Evolutionary conservation across 2,113 vertebrate species (phyloP).

Genomic region (Edolisoma coerulescens): DNA sequence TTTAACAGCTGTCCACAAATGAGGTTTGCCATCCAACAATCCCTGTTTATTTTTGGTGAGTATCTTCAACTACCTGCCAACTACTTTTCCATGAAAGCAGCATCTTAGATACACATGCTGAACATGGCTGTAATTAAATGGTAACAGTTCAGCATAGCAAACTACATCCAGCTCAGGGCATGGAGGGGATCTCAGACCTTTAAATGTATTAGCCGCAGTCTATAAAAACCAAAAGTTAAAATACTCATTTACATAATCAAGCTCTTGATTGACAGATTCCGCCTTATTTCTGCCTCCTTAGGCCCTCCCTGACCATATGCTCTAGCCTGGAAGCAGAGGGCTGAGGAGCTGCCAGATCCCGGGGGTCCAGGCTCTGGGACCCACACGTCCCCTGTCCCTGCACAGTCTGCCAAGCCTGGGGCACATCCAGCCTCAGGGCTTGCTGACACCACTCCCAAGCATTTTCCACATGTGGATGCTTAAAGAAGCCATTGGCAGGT

Average conservation of each 20-base stretch:
- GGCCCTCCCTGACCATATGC: not conserved
- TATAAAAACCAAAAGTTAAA: not conserved
- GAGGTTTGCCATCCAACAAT: not conserved
- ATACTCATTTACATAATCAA: not conserved
- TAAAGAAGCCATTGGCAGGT: not conserved
- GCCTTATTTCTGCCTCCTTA: not conserved
- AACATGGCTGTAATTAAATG: not conserved
- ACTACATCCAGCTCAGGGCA: not conserved
- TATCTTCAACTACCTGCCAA: not conserved
- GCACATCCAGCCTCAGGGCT: not conserved
- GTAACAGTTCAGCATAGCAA: not conserved
- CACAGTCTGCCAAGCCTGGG: fast-evolving
- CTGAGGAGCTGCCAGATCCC: not conserved
- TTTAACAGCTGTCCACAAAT: not conserved
- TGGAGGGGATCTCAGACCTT: not conserved
- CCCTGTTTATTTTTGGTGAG: not conserved
- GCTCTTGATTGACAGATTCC: not conserved
- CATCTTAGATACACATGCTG: not conserved
- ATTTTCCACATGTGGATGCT: fast-evolving
- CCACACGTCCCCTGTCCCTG: fast-evolving
- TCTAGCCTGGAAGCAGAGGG: not conserved
- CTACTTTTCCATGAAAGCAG: not conserved
- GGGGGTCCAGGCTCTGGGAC: not conserved
- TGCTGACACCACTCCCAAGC: not conserved
- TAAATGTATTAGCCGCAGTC: not conserved